Evolutionary conservation across 2,888 invertebrate genomes (phyloP).

Genomic region (Cremastinae sp.): DNA sequence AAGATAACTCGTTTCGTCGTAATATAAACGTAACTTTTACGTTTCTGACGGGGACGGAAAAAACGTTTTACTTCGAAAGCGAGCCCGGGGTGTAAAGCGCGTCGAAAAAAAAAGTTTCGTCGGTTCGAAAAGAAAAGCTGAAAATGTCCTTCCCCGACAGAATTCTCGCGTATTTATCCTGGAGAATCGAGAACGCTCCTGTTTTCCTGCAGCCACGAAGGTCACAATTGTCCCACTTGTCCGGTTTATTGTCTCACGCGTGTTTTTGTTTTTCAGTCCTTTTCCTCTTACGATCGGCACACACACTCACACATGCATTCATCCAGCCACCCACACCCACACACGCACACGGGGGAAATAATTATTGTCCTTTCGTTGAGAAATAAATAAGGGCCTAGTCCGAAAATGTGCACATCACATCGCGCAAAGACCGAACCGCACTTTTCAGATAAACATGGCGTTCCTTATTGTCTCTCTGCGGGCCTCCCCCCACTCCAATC

Average conservation of each 20-base stretch:
- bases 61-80: too few relatives aligned
- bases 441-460: slow-evolving; percentile 57
- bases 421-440: slow-evolving; percentile 46
- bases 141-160: neutral
- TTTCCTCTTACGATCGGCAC: slow-evolving; percentile 1
- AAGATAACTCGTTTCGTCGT: neutral
- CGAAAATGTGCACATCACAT: slow-evolving; percentile 57
- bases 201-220: slow-evolving; percentile 37
- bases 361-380: slow-evolving; percentile 42
- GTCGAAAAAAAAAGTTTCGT: neutral
- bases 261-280: slow-evolving; percentile 27
- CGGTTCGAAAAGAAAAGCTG: slow-evolving; percentile 1
- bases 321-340: slow-evolving; percentile 43
- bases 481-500: neutral
- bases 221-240: slow-evolving; percentile 48
- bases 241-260: slow-evolving; percentile 30
- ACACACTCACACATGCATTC: slow-evolving; percentile 12
- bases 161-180: slow-evolving; percentile 2
- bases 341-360: slow-evolving; percentile 9
- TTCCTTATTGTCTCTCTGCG: slow-evolving; percentile 31
- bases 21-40: neutral
- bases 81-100: neutral
- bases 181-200: slow-evolving; percentile 28
- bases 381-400: slow-evolving; percentile 62
- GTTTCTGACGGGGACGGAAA: too few relatives aligned